These are phyloP conservation scores for Drosophila serrata DNA, from an alignment of 1,140 invertebrate genomes.

Conservation along the genomic window DNA sequence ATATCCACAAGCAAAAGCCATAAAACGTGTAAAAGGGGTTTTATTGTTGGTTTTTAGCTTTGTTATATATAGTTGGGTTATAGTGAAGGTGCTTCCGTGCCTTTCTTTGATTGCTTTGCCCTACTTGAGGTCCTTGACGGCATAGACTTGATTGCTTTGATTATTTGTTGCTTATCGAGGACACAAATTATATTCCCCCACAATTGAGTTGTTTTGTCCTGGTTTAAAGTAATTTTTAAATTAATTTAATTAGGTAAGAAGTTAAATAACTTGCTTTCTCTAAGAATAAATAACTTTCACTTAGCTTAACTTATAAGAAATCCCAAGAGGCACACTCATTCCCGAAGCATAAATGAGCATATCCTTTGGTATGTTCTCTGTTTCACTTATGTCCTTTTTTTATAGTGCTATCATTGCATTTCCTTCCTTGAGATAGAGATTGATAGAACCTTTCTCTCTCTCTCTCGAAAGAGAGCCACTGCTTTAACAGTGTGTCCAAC, in stretches of 20 bases:
- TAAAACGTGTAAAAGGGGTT: conserved; percentile 20
- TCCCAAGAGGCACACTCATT: no score
- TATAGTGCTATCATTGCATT: neutral
- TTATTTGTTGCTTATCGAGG: neutral
- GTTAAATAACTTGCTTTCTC: neutral
- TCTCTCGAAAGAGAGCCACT: no score
- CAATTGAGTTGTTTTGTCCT: neutral
- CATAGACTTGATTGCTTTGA: conserved; percentile 10
- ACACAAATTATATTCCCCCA: neutral
- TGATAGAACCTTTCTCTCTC: neutral
- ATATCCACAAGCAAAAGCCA: neutral
- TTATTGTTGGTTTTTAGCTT: conserved; percentile 4
- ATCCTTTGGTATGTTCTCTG: neutral
- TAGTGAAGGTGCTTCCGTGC: neutral
- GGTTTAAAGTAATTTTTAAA: neutral
- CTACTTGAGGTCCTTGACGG: conserved; percentile 8
- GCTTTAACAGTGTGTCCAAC: neutral
- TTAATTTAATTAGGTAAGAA: neutral
- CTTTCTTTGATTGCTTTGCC: conserved; percentile 19
- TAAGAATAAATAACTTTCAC: neutral
- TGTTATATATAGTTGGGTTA: neutral
- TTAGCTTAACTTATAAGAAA: no score
- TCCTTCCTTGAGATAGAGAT: neutral
- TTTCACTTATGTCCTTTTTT: neutral
- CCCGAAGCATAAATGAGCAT: neutral